Evolutionary conservation across 1,140 invertebrate species (phyloP), one percentile per base, ranked within the genome.

Genomic region (Armadillidium nasatum): DNA sequence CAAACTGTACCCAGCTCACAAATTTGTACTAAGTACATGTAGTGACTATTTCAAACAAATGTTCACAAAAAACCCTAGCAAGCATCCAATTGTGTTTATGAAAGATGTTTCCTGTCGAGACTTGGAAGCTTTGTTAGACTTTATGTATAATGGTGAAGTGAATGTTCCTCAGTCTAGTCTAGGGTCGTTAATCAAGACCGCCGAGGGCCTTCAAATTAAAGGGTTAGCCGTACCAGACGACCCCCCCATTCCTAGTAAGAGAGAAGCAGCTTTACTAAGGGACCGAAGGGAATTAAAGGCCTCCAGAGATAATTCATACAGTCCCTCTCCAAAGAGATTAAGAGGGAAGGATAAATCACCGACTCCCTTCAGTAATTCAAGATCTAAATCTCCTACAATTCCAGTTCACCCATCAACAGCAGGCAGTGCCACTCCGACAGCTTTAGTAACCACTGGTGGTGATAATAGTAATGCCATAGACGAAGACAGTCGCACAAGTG

Each of bases 101-200:
- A 91, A 92, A 86, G 92, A 93, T 86, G 90, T 93, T 70, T 91
- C 91, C 85, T 93, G 91, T 85, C 88, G 89, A 79, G 92, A 94
- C 86, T 90, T 94, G 79, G 92, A 91, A 88, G 91, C 91, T 54
- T 88, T 96, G 70, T 91, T 96, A 74, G 92, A 95, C 83, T 96
- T 96, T 84, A 96, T 96, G 94, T 96, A 96, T 85, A 94, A 93
- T 85, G 94, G 94, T 81, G 94, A 96, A 88, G 95, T 96, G 83
- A 95, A 94, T 87, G 93, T 96, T 79, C 93, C 94, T 84, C 93
- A 94, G 85, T 81, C 80, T 81, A 81, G 79, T 81, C 80, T 81
- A 78, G 80, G 80, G 73, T 33, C 80, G 74, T 73, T 81, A 23
- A 81, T 81, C 22, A 81, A 81, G 75, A 81, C 80, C 68, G 80